Evolutionary conservation across 1,140 invertebrate species (phyloP), one percentile per base, ranked within the genome.

Genomic region (Bombus sylvicola): DNA sequence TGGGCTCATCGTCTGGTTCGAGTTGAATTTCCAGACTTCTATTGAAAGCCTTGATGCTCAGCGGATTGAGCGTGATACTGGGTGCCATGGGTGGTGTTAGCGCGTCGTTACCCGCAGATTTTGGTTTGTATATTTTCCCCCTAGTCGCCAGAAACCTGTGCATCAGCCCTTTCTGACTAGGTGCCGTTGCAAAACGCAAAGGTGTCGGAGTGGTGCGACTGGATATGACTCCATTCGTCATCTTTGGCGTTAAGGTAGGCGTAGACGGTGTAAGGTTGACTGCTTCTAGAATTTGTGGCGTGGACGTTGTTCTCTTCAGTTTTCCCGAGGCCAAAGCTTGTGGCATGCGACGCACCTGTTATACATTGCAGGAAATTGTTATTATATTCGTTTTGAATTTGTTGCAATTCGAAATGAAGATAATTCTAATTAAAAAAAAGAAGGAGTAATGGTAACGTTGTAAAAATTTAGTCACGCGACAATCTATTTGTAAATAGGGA

Each of bases 91-190:
- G 41, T 43, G 88, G 79, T n/a, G 81, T 87, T 28, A 89, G 18
- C 5, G 47, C 47, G 68, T 92, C 88, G 22, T 92, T 90, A n/a
- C 79, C 43, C 0, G 69, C 8, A 41, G 90, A 81, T 57, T 92
- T 91, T 59, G 88, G 89, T 57, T 94, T 91, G 73, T 93, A 93
- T 82, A 97, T 90, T 89, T 97, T 97, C 34, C 97, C 97, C 39
- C 97, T 96, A 10, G 96, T 97, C 15, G 97, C 97, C 74, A 98
- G 96, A 89, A 98, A 98, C 82, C 97, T 96, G 89, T 97, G 97
- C 97, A 98, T 98, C 59, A 98, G 95, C 2, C 97, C 97, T 91
- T 97, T 97, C 72, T 97, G 96, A n/a, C 96, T 96, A 0, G 95
- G 96, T 79, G 95, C 95, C 0, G 96, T 96, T 1, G 96, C 96